phyloP scores from a whole-genome alignment of 1,140 invertebrate genomes.

The Drosophila cardini region DNA sequence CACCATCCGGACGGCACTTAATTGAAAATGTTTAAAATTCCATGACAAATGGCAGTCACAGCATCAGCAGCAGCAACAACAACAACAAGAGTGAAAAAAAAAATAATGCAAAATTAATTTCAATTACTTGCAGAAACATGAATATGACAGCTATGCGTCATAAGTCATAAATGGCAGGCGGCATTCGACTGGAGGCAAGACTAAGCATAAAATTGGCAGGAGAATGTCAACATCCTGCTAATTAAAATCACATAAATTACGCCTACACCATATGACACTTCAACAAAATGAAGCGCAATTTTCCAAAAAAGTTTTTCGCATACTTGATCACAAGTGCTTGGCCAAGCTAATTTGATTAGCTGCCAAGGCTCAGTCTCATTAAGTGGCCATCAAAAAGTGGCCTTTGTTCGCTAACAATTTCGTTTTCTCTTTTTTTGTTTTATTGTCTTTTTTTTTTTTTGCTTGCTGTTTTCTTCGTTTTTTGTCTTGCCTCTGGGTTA shows the following conservation, averaged over 20 bases:
- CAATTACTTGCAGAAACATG: conserved; percentile 74
- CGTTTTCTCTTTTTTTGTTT: conserved; percentile 26
- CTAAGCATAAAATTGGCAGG: conserved; percentile 4
- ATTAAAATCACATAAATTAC: conserved; percentile 82
- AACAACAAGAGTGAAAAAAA: conserved; percentile 9
- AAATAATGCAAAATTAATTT: conserved; percentile 80
- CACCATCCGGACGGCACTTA: conserved; percentile 52
- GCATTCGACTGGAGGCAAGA: conserved; percentile 10
- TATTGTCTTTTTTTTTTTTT: conserved; percentile 26
- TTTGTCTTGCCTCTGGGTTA: conserved; percentile 14
- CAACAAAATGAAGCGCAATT: conserved; percentile 59
- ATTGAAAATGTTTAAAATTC: conserved; percentile 83
- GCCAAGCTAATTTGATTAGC: conserved; percentile 76
- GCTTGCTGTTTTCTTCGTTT: conserved; percentile 20
- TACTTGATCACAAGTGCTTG: conserved; percentile 73
- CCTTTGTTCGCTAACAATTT: conserved; percentile 48
- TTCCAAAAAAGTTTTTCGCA: conserved; percentile 57
- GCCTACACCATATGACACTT: conserved; percentile 68
- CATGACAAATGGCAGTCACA: conserved; percentile 62
- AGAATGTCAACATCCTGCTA: conserved; percentile 48
- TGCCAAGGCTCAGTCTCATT: conserved; percentile 60
- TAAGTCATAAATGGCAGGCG: conserved; percentile 48
- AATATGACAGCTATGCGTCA: conserved; percentile 80
- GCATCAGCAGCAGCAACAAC: conserved; percentile 20
- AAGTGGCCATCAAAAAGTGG: conserved; percentile 56